phyloP scores from a whole-genome alignment of 2,797 vertebrate species.

The Netta rufina region DNA sequence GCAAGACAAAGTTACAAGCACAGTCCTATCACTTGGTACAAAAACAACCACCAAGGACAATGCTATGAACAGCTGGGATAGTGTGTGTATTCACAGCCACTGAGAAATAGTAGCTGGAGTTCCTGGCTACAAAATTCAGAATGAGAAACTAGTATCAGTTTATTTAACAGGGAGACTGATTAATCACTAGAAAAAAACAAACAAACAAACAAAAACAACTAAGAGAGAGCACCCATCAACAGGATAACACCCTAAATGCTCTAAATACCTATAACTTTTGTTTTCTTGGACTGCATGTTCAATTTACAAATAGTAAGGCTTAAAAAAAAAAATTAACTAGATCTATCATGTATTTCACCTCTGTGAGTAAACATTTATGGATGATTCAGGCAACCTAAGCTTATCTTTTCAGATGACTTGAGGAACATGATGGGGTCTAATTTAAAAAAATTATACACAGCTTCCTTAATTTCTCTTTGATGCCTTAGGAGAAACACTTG shows the following conservation, averaged over 20 bases:
- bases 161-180: not conserved
- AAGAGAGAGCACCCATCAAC: not conserved
- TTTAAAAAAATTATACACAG: conserved; percentile 29
- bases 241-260: not conserved
- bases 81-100: not conserved
- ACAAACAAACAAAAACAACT: not conserved
- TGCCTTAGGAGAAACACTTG: conserved; percentile 16
- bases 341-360: not conserved
- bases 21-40: not conserved
- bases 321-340: not conserved
- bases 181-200: not conserved
- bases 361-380: not conserved
- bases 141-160: not conserved
- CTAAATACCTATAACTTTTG: not conserved
- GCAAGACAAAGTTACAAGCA: not conserved
- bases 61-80: not conserved
- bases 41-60: not conserved
- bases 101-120: not conserved
- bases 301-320: not conserved
- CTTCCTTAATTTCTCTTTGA: conserved; percentile 52
- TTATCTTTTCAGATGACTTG: not conserved
- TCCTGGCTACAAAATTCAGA: not conserved
- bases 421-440: conserved; percentile 1
- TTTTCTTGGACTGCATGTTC: not conserved
- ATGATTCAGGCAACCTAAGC: not conserved